Evolutionary conservation across 2,113 vertebrate genomes (phyloP).

Genomic region (Edolisoma coerulescens): DNA sequence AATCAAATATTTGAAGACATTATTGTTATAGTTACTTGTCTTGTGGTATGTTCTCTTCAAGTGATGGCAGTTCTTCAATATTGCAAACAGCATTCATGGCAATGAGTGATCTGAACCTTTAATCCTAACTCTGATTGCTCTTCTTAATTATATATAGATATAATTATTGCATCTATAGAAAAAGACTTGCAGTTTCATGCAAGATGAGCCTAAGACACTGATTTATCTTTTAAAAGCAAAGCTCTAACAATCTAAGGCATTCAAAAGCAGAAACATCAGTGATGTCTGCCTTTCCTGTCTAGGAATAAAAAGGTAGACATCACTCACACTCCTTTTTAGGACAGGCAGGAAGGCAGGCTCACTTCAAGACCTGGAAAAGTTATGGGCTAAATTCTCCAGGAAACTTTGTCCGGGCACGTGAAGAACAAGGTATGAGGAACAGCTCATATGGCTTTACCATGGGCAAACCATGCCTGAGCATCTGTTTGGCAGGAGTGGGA

Average conservation of each 20-base stretch:
- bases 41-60: neutral
- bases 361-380: neutral
- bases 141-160: neutral
- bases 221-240: neutral
- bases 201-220: neutral
- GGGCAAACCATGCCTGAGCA: neutral
- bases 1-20: neutral
- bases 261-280: neutral
- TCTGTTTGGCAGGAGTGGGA: too few species aligned
- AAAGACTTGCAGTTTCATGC: neutral
- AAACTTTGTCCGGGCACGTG: fast-evolving
- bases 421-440: neutral
- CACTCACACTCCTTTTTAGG: neutral
- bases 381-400: neutral
- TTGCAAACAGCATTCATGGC: fast-evolving
- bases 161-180: neutral
- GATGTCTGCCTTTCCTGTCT: neutral
- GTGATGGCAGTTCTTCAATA: neutral
- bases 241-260: neutral
- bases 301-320: neutral
- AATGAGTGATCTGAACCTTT: neutral
- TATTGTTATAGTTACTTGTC: neutral
- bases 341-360: neutral
- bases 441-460: neutral
- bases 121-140: neutral